Conservation (phyloP, 2,113 vertebrate species). For the Daboia siamensis region DNA sequence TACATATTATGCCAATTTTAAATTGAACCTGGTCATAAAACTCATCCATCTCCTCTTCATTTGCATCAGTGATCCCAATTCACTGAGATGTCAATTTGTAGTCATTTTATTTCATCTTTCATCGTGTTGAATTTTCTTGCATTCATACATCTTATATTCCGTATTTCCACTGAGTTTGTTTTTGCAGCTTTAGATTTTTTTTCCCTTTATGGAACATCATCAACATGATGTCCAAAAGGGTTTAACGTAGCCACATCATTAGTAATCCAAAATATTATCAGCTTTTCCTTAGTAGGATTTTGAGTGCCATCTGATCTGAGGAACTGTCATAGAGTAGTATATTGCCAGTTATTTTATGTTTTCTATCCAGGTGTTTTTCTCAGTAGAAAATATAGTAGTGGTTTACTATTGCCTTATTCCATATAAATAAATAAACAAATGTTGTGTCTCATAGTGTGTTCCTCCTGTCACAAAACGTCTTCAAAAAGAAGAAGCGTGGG, state of each 20-base stretch:
- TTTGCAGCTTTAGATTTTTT: background rate
- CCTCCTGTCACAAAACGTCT: background rate
- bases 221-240: background rate
- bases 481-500: constrained; percentile 7
- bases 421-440: background rate
- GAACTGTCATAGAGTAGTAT: background rate
- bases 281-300: background rate
- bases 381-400: background rate
- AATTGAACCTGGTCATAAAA: background rate
- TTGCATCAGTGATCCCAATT: background rate
- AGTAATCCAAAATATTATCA: background rate
- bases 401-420: background rate
- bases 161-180: background rate
- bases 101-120: background rate
- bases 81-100: background rate
- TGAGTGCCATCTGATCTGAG: background rate
- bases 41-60: background rate
- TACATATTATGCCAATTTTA: background rate
- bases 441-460: background rate
- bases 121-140: background rate
- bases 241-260: background rate
- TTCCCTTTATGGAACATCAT: background rate
- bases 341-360: background rate
- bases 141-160: background rate
- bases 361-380: background rate